phyloP scores from a whole-genome alignment of 2,113 vertebrate genomes.

The Lipotes vexillifer region DNA sequence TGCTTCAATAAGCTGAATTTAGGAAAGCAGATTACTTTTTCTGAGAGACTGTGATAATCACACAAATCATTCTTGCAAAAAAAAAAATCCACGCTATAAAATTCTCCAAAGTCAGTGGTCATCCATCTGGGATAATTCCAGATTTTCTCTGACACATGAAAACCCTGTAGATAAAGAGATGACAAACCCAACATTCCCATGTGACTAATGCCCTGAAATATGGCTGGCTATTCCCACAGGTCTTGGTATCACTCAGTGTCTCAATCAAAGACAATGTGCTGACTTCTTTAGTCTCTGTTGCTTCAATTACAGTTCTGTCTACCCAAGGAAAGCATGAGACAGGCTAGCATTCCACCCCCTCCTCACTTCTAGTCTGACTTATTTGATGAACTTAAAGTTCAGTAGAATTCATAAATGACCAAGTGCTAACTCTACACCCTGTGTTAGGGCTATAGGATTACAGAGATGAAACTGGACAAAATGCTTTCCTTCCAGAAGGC shows the following conservation, averaged over 20 bases:
- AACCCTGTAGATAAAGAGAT: slow-evolving; percentile 16
- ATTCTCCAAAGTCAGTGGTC: not conserved
- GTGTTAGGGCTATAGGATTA: not conserved
- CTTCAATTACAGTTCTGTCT: not conserved
- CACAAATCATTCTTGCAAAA: not conserved
- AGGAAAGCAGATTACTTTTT: slow-evolving; percentile 4
- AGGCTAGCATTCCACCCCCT: not conserved
- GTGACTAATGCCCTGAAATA: not conserved
- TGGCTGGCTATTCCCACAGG: not conserved
- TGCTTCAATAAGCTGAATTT: slow-evolving; percentile 61
- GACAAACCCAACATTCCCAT: not conserved
- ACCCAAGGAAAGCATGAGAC: not conserved
- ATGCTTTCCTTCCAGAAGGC: not conserved
- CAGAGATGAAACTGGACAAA: not conserved
- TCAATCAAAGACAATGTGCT: not conserved
- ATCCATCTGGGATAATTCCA: slow-evolving; percentile 55
- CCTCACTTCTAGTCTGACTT: not conserved
- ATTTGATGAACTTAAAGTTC: not conserved
- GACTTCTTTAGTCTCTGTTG: not conserved
- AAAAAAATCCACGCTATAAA: slow-evolving; percentile 30
- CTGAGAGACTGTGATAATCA: slow-evolving; percentile 53
- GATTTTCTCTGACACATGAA: slow-evolving; percentile 22
- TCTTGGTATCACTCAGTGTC: not conserved
- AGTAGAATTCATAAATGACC: not conserved
- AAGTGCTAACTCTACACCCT: not conserved